Evolutionary conservation across 2,888 invertebrate species (phyloP).

Genomic region (Ecdyonurus torrentis): DNA sequence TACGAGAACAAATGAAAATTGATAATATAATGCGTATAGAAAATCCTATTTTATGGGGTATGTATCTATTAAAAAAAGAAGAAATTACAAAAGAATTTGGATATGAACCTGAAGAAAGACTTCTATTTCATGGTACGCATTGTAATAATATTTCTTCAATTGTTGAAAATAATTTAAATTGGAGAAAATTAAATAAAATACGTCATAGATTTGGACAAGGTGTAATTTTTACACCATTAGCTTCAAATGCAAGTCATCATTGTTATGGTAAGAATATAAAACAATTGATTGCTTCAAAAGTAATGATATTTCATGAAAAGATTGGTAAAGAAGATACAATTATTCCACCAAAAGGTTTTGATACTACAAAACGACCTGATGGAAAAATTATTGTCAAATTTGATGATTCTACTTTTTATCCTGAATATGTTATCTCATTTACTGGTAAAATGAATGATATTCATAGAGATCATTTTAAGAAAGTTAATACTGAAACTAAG

Average conservation of each 20-base stretch:
- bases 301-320: not conserved
- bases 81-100: not conserved
- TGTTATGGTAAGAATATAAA: not conserved
- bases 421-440: not conserved
- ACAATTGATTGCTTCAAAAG: not conserved
- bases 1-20: not conserved
- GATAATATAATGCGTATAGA: not conserved
- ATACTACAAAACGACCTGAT: not conserved
- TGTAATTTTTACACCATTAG: not conserved
- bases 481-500: no score
- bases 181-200: not conserved
- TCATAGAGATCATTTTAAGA: no score
- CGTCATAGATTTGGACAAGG: not conserved
- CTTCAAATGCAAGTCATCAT: not conserved
- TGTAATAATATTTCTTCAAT: not conserved
- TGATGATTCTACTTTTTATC: not conserved
- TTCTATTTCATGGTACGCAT: not conserved
- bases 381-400: not conserved
- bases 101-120: not conserved
- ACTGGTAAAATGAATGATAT: not conserved
- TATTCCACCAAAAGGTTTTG: not conserved
- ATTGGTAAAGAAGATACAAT: not conserved
- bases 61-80: not conserved
- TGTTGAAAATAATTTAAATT: not conserved
- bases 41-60: not conserved